Evolutionary conservation across 2,113 vertebrate genomes (phyloP), one percentile per base, ranked within the genome.

Genomic region (Ranitomeya variabilis): DNA sequence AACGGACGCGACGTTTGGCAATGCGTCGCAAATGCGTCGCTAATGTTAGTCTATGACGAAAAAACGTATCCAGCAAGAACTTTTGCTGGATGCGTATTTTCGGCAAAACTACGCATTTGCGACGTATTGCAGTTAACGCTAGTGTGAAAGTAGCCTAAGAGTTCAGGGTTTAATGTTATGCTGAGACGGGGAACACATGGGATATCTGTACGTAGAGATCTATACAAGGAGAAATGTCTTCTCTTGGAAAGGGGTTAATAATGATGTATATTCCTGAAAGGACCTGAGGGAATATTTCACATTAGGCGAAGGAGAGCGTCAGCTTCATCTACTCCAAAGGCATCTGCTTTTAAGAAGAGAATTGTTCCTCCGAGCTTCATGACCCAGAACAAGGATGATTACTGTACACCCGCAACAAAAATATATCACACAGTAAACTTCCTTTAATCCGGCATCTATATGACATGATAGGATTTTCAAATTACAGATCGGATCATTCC

Each of bases 241-340:
- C 67, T 23, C 2, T 69, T 26, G 51, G 37, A 45, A 60, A 59
- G 23, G 14, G n/a, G 57, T 59, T 81, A 81, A 57, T 55, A 52
- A 80, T 59, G 23, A 80, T n/a, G 31, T 6, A 18, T 11, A 19
- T 62, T 19, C 76, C 21, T 55, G 77, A 15, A 57, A 55, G 7
- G 77, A n/a, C 77, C 77, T 57, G 15, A 52, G 77, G 77, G 52
- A 0, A 79, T n/a, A 79, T 79, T 79, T 79, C 16, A 13, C 77
- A 79, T 79, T 55, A 79, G 52, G 52, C 52, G 23, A 21, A 55
- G 77, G 52, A 26, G 51, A 18, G 52, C 37, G 12, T 76, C 73
- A 52, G 18, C 16, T 52, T 76, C 21, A 14, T 79, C 77, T 55
- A 26, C 51, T 79, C 21, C n/a, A n/a, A 55, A 21, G 77, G 21